Base-by-base conservation (phyloP, 2,888 invertebrate genomes). In the Crioceris asparagi region DNA sequence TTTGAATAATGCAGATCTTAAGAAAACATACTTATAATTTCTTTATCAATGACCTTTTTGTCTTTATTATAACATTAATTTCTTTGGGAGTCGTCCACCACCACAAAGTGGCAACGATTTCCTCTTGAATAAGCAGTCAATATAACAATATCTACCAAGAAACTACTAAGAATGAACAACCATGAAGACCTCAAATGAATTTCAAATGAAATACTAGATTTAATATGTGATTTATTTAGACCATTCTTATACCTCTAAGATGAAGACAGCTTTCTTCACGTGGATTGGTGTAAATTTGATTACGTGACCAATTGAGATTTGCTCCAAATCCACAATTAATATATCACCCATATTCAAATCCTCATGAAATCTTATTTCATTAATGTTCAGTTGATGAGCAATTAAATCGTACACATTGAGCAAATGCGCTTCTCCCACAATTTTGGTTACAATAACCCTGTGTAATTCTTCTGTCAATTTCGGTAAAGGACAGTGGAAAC, bases 201-300 rank as follows among this genome's bases (percentile, higher is more conserved):
- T n/a, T n/a, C n/a, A n/a, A n/a, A n/a, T n/a, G n/a, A n/a, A n/a
- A n/a, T n/a, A n/a, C n/a, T n/a, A n/a, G n/a, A n/a, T n/a, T n/a
- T n/a, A n/a, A n/a, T n/a, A n/a, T n/a, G n/a, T n/a, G n/a, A n/a
- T n/a, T n/a, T n/a, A n/a, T n/a, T n/a, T n/a, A n/a, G n/a, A n/a
- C n/a, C n/a, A n/a, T n/a, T n/a, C n/a, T n/a, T n/a, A n/a, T 54
- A 68, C 69, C 49, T 68, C 64, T 35, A 65, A 62, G 36, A 69
- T 55, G 12, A 62, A 55, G 0, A 60, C 53, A 0, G 61, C 54
- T 44, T 67, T 68, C 37, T 67, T 65, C 41, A 66, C 48, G 4
- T 62, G 39, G 1, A 57, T 40, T 1, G 67, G 66, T n/a, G 68
- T 68, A 4, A 68, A 39, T 43, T 65, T 60, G 3, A 65, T 41